phyloP scores from a whole-genome alignment of 92 coral and sea anemone genomes.

The Isaurus tuberculatus region DNA sequence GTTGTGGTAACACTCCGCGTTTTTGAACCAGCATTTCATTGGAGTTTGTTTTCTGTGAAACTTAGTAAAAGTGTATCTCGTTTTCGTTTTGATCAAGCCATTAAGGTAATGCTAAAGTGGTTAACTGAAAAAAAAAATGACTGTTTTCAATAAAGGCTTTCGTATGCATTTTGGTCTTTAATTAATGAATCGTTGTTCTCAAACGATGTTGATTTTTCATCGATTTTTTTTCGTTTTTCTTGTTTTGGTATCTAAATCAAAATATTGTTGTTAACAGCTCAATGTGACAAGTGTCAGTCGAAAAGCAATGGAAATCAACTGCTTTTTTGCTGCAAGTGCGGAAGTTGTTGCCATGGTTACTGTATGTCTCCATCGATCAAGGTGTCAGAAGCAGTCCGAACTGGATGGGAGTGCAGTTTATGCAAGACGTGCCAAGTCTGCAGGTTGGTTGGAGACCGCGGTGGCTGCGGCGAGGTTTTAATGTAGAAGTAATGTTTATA shows the following conservation, averaged over 20 bases:
- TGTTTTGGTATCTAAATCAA: not conserved
- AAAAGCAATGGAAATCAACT: constrained; percentile 75
- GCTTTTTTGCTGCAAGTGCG: constrained; percentile 88
- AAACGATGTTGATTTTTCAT: no score
- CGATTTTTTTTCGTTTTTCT: not conserved
- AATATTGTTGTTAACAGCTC: constrained; percentile 55
- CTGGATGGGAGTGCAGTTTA: constrained; percentile 94
- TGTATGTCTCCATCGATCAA: constrained; percentile 86
- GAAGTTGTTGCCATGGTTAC: constrained; percentile 87
- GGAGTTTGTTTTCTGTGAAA: no score
- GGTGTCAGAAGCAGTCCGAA: constrained; percentile 81
- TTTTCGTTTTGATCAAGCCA: no score
- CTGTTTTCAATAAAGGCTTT: no score
- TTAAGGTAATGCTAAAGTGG: no score
- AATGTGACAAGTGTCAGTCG: constrained; percentile 92
- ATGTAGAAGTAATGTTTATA: not conserved
- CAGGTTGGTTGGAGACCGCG: constrained; percentile 58
- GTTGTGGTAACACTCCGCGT: no score
- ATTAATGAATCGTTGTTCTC: no score
- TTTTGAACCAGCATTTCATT: no score
- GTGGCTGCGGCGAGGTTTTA: not conserved
- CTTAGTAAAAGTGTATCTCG: no score
- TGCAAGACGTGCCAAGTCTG: constrained; percentile 95
- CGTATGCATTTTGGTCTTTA: no score
- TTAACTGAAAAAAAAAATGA: no score